A percentile compares a stretch with the other conserved stretches of the same genome.
These are phyloP conservation scores for Drosophila anomalipes DNA, from an alignment of 2,888 invertebrate genomes.

Conservation along the genomic window DNA sequence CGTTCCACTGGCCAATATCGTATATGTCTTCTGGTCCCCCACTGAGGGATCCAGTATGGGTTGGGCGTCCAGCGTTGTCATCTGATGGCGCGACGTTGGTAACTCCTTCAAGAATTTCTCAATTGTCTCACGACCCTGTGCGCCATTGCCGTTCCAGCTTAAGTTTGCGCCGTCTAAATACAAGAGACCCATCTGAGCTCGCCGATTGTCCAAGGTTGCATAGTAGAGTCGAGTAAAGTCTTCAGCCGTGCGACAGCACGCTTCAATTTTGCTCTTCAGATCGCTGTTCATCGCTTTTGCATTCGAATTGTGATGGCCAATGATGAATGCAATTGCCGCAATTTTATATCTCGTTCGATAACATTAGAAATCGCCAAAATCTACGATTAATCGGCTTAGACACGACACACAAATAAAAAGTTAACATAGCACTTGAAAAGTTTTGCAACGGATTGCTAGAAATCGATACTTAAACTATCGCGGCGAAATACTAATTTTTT, in stretches of 20 bases:
- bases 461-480: constrained; percentile 26
- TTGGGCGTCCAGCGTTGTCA: constrained; percentile 94
- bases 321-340: not conserved
- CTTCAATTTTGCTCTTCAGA: constrained; percentile 89
- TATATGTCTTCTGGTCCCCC: constrained; percentile 91
- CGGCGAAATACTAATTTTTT: not conserved
- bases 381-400: not conserved
- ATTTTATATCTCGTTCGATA: not conserved
- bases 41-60: constrained; percentile 92
- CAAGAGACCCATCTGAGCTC: constrained; percentile 92
- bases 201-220: constrained; percentile 93
- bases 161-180: constrained; percentile 93
- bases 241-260: constrained; percentile 94
- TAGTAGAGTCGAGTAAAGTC: constrained; percentile 96
- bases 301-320: not conserved
- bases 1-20: constrained; percentile 93
- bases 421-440: not conserved
- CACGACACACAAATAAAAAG: not conserved
- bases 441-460: not conserved
- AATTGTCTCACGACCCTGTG: constrained; percentile 92
- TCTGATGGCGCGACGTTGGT: constrained; percentile 91
- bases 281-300: constrained; percentile 72
- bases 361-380: not conserved
- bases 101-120: constrained; percentile 94
- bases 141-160: constrained; percentile 97